Percentiles rank a stretch among this genome's conserved stretches.
Evolutionary conservation across 2,888 invertebrate genomes (phyloP).

Genomic region (Saturnia pavonia): DNA sequence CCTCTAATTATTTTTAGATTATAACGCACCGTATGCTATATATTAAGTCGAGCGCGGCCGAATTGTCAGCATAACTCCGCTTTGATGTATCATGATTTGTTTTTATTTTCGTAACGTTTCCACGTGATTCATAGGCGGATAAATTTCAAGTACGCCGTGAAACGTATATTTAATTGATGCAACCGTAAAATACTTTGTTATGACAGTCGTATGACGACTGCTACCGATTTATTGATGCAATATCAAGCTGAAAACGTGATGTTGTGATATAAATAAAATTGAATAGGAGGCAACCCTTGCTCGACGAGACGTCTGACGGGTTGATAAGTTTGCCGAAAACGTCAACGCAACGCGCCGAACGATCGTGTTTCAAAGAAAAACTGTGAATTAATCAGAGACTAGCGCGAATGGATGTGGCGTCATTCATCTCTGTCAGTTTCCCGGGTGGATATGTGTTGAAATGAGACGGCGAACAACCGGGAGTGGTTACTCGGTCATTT

Average conservation of each 20-base stretch:
- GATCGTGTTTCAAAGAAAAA: conserved; percentile 73
- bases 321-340: conserved; percentile 67
- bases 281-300: conserved; percentile 39
- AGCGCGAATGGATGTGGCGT: conserved; percentile 62
- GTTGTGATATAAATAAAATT: conserved; percentile 35
- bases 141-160: conserved; percentile 73
- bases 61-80: conserved; percentile 81
- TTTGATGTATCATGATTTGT: conserved; percentile 80
- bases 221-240: conserved; percentile 39
- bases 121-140: conserved; percentile 75
- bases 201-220: conserved; percentile 58
- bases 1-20: conserved; percentile 82
- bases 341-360: conserved; percentile 58
- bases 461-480: conserved; percentile 61
- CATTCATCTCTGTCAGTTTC: conserved; percentile 68
- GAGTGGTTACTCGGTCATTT: conserved; percentile 73
- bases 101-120: conserved; percentile 76
- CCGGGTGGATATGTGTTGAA: conserved; percentile 49
- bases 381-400: conserved; percentile 74
- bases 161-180: conserved; percentile 72
- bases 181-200: conserved; percentile 64
- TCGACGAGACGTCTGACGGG: conserved; percentile 49
- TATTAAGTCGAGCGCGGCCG: conserved; percentile 75
- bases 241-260: background rate
- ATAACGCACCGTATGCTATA: conserved; percentile 79